phyloP scores from a whole-genome alignment of 2,113 vertebrate species.

The Myrmecobius fasciatus region DNA sequence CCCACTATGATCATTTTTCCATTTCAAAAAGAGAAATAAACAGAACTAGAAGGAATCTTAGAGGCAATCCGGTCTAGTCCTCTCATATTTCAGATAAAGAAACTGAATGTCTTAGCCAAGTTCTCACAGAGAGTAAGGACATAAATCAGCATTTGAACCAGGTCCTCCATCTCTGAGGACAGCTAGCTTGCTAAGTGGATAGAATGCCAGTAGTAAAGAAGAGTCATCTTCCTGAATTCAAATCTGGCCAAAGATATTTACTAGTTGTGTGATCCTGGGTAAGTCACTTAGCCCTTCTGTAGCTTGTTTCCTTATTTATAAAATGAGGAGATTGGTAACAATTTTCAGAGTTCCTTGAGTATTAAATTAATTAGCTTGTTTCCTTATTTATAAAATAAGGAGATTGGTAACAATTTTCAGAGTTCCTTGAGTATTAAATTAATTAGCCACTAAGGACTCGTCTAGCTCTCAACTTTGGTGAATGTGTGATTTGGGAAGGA shows the following conservation, averaged over 20 bases:
- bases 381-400: background rate
- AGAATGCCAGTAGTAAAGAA: no score
- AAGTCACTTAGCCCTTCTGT: background rate
- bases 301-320: background rate
- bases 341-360: background rate
- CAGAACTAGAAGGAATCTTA: background rate
- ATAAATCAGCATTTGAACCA: background rate
- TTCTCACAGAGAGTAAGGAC: rapidly evolving
- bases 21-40: background rate
- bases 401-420: background rate
- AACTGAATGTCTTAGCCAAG: background rate
- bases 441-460: background rate
- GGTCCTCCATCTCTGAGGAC: background rate
- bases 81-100: background rate
- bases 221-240: no score
- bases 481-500: background rate
- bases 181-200: no score
- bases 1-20: background rate
- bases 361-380: background rate
- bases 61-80: background rate
- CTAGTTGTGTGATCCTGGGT: background rate
- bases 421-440: background rate
- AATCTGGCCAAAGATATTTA: background rate
- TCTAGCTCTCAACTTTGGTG: background rate
- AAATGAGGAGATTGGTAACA: background rate